Percentiles rank a stretch among this genome's conserved stretches.
These are phyloP conservation scores for Dioctria rufipes DNA, from an alignment of 2,888 invertebrate genomes.

Conservation along the genomic window DNA sequence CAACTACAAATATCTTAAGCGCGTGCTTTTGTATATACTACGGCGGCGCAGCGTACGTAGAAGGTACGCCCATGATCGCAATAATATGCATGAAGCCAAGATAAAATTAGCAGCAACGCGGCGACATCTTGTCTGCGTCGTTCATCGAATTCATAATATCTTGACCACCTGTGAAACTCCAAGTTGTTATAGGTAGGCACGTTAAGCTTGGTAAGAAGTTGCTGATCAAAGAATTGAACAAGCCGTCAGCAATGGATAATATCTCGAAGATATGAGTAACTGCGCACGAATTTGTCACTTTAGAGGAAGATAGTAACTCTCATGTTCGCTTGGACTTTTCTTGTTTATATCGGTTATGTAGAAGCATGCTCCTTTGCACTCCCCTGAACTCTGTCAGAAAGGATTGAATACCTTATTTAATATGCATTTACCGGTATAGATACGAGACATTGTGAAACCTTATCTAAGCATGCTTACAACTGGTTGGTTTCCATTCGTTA, in stretches of 20 bases:
- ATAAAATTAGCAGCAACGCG: slow-evolving; percentile 48
- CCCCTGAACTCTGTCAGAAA: slow-evolving; percentile 35
- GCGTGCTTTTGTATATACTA: too few species aligned
- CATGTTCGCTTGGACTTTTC: too few species aligned
- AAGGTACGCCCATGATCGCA: slow-evolving; percentile 26
- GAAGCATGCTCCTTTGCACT: slow-evolving; percentile 14
- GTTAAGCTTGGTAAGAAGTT: slow-evolving; percentile 11
- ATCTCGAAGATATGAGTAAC: not conserved
- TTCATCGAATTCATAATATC: slow-evolving; percentile 26
- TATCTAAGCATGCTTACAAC: not conserved
- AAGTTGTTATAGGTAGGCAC: slow-evolving; percentile 16
- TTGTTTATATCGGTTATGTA: too few species aligned
- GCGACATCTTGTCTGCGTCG: slow-evolving; percentile 43
- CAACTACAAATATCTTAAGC: not conserved
- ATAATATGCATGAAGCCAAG: not conserved
- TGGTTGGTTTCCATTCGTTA: not conserved
- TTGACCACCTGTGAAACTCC: slow-evolving; percentile 32
- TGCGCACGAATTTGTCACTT: not conserved
- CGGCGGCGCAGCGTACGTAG: not conserved
- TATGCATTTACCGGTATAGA: slow-evolving; percentile 22
- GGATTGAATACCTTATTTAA: slow-evolving; percentile 45
- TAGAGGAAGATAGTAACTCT: slow-evolving; percentile 3
- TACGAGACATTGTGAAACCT: slow-evolving; percentile 9
- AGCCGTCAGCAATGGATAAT: not conserved
- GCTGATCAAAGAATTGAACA: not conserved